Conservation (phyloP, 1,140 invertebrate species). For the Ganaspis sp. region DNA sequence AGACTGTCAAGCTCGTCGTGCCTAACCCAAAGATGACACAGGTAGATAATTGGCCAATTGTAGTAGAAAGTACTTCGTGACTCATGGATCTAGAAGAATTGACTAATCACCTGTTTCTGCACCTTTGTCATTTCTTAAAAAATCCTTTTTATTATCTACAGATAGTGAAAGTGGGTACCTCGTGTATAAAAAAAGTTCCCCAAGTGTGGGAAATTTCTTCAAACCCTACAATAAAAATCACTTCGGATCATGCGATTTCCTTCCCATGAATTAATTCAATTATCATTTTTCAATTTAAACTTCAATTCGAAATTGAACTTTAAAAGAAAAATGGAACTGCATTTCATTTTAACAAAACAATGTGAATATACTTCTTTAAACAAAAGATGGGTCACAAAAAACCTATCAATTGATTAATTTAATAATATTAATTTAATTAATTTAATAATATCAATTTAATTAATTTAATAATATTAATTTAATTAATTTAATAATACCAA, state of each 20-base stretch:
- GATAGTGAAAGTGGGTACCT: slow-evolving; percentile 1
- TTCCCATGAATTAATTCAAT: too few species aligned
- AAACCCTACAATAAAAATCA: not conserved
- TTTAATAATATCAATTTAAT: too few species aligned
- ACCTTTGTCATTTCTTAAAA: slow-evolving; percentile 18
- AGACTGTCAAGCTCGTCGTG: slow-evolving; percentile 14
- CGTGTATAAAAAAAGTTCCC: not conserved
- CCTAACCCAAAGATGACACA: slow-evolving; percentile 7
- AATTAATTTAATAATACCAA: too few species aligned
- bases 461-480: too few species aligned
- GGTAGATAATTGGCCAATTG: slow-evolving; percentile 28
- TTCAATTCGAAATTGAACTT: not conserved
- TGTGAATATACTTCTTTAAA: too few species aligned
- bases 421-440: too few species aligned
- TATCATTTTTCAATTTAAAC: too few species aligned
- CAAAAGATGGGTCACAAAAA: too few species aligned
- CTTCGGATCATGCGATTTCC: not conserved
- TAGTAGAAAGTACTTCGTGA: slow-evolving; percentile 25
- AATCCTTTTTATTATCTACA: not conserved
- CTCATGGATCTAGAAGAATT: slow-evolving; percentile 25
- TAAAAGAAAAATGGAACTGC: too few species aligned
- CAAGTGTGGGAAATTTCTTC: slow-evolving; percentile 17
- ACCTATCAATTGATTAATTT: too few species aligned
- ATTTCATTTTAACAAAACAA: too few species aligned
- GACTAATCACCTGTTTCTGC: slow-evolving; percentile 30